These are phyloP conservation scores for Thera obeliscata DNA, from an alignment of 2,888 invertebrate species.

Conservation along the genomic window DNA sequence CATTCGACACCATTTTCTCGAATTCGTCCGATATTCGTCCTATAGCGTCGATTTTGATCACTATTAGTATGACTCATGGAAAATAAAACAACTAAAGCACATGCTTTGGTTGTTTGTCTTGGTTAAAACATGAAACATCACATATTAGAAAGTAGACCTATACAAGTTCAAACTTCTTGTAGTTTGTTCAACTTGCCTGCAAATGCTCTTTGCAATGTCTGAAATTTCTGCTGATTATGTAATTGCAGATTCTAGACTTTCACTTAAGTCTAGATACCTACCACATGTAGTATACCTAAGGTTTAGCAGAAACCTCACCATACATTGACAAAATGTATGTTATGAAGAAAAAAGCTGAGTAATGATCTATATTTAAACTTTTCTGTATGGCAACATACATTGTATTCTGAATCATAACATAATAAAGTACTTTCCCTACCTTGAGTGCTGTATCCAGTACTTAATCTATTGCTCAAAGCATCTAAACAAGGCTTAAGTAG, in stretches of 20 bases:
- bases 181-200: constrained; percentile 7
- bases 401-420: neutral
- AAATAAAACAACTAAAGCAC: constrained; percentile 31
- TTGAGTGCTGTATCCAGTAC: neutral
- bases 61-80: constrained; percentile 44
- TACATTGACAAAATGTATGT: neutral
- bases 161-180: neutral
- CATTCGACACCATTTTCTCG: constrained; percentile 42
- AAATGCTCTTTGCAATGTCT: constrained; percentile 25
- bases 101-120: constrained; percentile 9
- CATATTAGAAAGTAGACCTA: constrained; percentile 5
- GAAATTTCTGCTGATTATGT: constrained; percentile 48
- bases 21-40: constrained; percentile 48
- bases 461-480: neutral
- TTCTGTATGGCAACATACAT: neutral
- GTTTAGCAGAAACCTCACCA: neutral
- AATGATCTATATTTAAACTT: constrained; percentile 18
- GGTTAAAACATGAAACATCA: neutral
- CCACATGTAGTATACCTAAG: neutral
- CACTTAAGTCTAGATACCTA: constrained; percentile 15
- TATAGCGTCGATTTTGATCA: constrained; percentile 36
- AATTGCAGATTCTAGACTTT: constrained; percentile 48
- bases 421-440: neutral
- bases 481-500: neutral
- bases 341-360: constrained; percentile 19